Percentiles rank a stretch among this genome's conserved stretches.
phyloP scores from a whole-genome alignment of 1,140 invertebrate species.

The Brachionus paranguensis region DNA sequence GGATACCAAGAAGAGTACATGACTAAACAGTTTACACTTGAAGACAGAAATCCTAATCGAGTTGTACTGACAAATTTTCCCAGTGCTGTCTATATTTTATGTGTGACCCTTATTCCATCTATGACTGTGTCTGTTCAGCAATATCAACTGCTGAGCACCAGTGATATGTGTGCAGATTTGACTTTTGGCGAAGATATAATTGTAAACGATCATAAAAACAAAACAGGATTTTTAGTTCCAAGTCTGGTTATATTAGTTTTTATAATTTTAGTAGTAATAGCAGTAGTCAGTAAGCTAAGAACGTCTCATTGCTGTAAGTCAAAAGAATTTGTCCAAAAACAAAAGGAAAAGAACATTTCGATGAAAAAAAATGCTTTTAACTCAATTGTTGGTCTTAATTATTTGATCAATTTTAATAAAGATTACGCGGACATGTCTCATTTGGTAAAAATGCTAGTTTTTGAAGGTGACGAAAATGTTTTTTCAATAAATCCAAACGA shows the following conservation, averaged over 20 bases:
- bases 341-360: background rate
- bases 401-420: constrained; percentile 3
- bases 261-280: background rate
- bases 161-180: constrained; percentile 16
- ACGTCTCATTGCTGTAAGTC: background rate
- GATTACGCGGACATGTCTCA: constrained; percentile 19
- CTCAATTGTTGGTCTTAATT: background rate
- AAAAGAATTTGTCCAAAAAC: background rate
- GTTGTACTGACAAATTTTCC: background rate
- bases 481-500: background rate
- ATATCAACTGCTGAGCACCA: constrained; percentile 19
- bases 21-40: background rate
- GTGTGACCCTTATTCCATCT: constrained; percentile 13
- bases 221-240: background rate
- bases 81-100: background rate
- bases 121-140: constrained; percentile 4
- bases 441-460: background rate
- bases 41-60: background rate
- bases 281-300: background rate
- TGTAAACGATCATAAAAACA: background rate
- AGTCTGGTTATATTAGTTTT: background rate
- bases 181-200: background rate
- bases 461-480: background rate
- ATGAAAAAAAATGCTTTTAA: background rate
- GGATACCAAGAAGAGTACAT: background rate